Evolutionary conservation across 2,113 vertebrate species (phyloP), one percentile per base, ranked within the genome.

Genomic region (Sebastes fasciatus): DNA sequence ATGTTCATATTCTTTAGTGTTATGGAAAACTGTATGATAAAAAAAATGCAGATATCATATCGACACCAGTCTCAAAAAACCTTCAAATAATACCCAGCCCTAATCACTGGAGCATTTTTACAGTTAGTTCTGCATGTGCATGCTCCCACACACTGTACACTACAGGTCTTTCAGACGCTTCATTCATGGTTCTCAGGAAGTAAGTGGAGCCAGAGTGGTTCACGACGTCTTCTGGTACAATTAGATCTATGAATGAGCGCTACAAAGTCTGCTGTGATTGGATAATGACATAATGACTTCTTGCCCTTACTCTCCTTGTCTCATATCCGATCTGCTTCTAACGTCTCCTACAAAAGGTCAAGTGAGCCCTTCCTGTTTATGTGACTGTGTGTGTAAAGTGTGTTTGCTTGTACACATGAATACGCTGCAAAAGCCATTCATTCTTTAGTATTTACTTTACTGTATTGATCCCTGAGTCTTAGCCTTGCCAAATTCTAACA

Each of bases 361-460:
- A 86, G 75, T 52, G 57, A 83, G 70, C 64, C 77, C 86, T 92
- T 94, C 94, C 94, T 93, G 91, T 93, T 87, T 91, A 77, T 86
- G 34, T 23, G 49, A 51, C 43, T 61, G n/a, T 17, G 19, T 74
- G 72, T 75, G 26, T 77, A 46, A 42, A 60, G 60, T 43, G 63
- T 54, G 26, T 54, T 73, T 77, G 51, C 21, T n/a, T 52, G 45
- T 60, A 21, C n/a, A 57, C 43, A 54, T 6, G 23, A 77, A 63
- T 57, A 57, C 54, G 51, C 45, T n/a, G 48, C 16, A 43, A 16
- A 51, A 14, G 78, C 26, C 19, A 54, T 43, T 76, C 34, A 16
- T 42, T 45, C 58, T 40, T 40, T 16, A 23, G 49, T 10, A 9
- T 55, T 17, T 51, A 12, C 34, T 51, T 21, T 13, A 58, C 42